These are phyloP conservation scores for Episyrphus balteatus DNA, from an alignment of 1,140 invertebrate species.

Conservation along the genomic window DNA sequence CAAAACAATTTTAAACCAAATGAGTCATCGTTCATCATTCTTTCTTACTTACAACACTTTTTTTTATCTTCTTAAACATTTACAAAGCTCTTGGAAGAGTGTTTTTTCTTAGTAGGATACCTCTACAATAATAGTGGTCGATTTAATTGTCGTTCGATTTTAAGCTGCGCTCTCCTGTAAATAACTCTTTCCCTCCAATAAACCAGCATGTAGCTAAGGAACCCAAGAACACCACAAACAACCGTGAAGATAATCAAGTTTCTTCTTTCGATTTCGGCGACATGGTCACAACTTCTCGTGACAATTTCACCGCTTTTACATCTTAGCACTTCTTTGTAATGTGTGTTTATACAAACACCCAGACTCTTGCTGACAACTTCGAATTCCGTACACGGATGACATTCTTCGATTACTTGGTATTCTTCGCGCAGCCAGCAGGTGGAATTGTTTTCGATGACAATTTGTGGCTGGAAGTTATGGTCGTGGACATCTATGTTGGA, in stretches of 20 bases:
- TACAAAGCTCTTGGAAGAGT: too few relatives aligned
- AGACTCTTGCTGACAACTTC: constrained; percentile 60
- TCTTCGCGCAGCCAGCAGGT: constrained; percentile 59
- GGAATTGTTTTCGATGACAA: constrained; percentile 60
- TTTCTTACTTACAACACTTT: too few relatives aligned
- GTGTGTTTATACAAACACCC: constrained; percentile 55
- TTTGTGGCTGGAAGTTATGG: constrained; percentile 43
- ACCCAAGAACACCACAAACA: constrained; percentile 53
- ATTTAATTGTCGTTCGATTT: constrained; percentile 41
- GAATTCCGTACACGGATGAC: constrained; percentile 67
- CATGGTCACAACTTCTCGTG: constrained; percentile 56
- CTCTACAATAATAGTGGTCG: constrained; percentile 11
- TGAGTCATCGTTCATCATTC: too few relatives aligned
- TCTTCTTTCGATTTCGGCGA: constrained; percentile 59
- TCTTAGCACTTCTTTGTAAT: constrained; percentile 57
- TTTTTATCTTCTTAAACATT: too few relatives aligned
- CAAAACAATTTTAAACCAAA: too few relatives aligned
- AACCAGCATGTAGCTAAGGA: constrained; percentile 39
- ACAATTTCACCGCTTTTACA: constrained; percentile 58
- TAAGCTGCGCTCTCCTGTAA: constrained; percentile 36
- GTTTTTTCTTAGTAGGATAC: too few relatives aligned
- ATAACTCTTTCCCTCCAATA: constrained; percentile 29
- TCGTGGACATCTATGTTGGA: constrained; percentile 54
- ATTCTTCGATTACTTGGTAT: constrained; percentile 57
- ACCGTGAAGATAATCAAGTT: constrained; percentile 77